Percentiles rank a stretch among this genome's conserved stretches.
These are phyloP conservation scores for Venustaconcha ellipsiformis DNA, from an alignment of 1,140 invertebrate genomes.

Conservation along the genomic window DNA sequence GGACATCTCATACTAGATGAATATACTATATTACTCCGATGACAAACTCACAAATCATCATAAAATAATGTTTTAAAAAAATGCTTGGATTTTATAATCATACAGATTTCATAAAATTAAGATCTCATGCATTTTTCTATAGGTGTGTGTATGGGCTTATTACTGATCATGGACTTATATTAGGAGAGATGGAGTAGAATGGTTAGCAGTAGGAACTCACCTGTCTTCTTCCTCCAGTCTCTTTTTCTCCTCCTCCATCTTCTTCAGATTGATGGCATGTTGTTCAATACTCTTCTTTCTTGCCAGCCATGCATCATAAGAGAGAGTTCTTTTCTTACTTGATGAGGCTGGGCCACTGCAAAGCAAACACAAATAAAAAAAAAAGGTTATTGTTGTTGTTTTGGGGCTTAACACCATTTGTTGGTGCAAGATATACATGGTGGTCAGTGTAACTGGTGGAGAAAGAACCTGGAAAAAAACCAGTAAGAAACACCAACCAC, in stretches of 20 bases:
- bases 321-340: constrained; percentile 31
- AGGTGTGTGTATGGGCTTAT: too few relatives aligned
- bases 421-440: not conserved
- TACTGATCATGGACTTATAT: too few relatives aligned
- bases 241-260: constrained; percentile 18
- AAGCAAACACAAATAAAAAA: not conserved
- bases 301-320: constrained; percentile 31
- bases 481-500: too few relatives aligned
- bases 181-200: too few relatives aligned
- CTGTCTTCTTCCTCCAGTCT: constrained; percentile 30
- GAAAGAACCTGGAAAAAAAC: not conserved
- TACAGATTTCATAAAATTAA: too few relatives aligned
- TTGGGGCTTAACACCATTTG: not conserved
- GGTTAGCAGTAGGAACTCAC: not conserved
- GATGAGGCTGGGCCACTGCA: constrained; percentile 29
- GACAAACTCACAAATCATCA: too few relatives aligned
- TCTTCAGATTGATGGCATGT: constrained; percentile 28
- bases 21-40: too few relatives aligned
- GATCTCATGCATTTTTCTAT: too few relatives aligned
- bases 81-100: too few relatives aligned
- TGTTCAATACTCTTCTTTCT: constrained; percentile 22
- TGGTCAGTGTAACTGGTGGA: not conserved
- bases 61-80: too few relatives aligned
- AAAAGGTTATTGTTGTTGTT: not conserved
- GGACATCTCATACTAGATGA: too few relatives aligned